These are phyloP conservation scores for Gallinago solitaria DNA, from an alignment of 2,797 vertebrate genomes.

Conservation along the genomic window DNA sequence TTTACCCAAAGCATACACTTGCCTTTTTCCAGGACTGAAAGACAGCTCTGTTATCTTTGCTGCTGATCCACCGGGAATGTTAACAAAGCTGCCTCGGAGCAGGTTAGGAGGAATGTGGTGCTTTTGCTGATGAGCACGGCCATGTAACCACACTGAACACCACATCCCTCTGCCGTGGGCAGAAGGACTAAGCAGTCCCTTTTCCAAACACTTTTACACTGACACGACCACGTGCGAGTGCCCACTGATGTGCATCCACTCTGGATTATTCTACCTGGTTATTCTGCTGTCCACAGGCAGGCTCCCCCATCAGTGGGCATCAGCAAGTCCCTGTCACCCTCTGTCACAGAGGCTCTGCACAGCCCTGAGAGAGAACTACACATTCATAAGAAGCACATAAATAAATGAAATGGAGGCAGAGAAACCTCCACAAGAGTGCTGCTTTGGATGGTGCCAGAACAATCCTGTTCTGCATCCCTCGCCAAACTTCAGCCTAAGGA, in stretches of 20 bases:
- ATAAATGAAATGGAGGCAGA: not conserved
- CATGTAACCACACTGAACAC: rapidly evolving
- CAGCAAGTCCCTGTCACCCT: not conserved
- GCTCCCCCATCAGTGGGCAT: not conserved
- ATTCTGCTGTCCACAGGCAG: not conserved
- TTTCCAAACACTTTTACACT: not conserved
- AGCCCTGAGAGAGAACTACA: not conserved
- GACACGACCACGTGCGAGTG: rapidly evolving
- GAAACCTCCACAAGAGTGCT: not conserved
- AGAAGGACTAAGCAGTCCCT: not conserved
- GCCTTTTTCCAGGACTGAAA: not conserved
- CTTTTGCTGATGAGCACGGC: not conserved
- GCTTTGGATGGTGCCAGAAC: not conserved
- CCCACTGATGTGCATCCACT: not conserved
- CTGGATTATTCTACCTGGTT: rapidly evolving
- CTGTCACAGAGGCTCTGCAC: not conserved
- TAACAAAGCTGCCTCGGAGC: not conserved
- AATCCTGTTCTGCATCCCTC: not conserved
- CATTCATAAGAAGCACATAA: not conserved
- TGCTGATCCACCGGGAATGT: not conserved
- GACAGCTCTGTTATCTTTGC: not conserved
- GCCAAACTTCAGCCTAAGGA: not conserved
- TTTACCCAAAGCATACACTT: not conserved
- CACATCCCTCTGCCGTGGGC: not conserved
- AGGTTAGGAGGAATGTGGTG: not conserved